A percentile compares a stretch with the other conserved stretches of the same genome.
Conservation (phyloP, 2,113 vertebrate species). For the Suncus etruscus region DNA sequence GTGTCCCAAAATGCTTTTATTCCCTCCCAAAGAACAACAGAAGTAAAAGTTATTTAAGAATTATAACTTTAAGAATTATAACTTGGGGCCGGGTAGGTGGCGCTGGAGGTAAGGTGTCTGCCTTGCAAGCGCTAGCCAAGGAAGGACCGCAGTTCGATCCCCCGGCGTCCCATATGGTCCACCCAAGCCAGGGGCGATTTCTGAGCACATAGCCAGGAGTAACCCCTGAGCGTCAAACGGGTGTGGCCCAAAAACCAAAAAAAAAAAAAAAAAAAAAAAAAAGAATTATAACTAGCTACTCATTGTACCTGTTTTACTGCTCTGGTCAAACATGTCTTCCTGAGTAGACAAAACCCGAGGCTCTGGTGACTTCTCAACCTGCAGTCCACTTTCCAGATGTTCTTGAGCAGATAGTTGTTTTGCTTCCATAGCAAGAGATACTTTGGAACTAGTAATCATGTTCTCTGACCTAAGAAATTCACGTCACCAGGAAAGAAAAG, state of each 20-base stretch:
- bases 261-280: too few relatives aligned
- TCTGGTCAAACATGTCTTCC: slow-evolving; percentile 93
- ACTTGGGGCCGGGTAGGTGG: too few relatives aligned
- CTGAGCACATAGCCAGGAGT: too few relatives aligned
- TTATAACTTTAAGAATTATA: slow-evolving; percentile 30
- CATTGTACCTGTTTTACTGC: slow-evolving; percentile 83
- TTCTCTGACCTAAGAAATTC: slow-evolving; percentile 85
- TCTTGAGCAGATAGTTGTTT: slow-evolving; percentile 79
- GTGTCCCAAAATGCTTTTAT: too few relatives aligned
- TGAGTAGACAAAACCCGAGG: slow-evolving; percentile 91
- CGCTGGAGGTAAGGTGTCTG: too few relatives aligned
- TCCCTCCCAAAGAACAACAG: neutral
- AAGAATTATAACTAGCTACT: neutral
- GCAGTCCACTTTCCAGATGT: slow-evolving; percentile 81
- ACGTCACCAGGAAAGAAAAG: slow-evolving; percentile 35
- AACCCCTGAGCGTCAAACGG: too few relatives aligned
- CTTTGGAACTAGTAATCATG: slow-evolving; percentile 86
- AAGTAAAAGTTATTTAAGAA: slow-evolving; percentile 45
- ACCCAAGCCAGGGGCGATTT: too few relatives aligned
- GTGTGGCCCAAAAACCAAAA: too few relatives aligned
- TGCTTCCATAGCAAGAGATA: slow-evolving; percentile 69
- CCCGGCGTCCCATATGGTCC: too few relatives aligned
- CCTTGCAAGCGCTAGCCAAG: too few relatives aligned
- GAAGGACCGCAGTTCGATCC: too few relatives aligned
- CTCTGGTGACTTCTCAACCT: slow-evolving; percentile 82